Percentiles rank a stretch among this genome's conserved stretches.
Conservation (phyloP, 92 coral and sea anemone species). For the Plumapathes pennacea region DNA sequence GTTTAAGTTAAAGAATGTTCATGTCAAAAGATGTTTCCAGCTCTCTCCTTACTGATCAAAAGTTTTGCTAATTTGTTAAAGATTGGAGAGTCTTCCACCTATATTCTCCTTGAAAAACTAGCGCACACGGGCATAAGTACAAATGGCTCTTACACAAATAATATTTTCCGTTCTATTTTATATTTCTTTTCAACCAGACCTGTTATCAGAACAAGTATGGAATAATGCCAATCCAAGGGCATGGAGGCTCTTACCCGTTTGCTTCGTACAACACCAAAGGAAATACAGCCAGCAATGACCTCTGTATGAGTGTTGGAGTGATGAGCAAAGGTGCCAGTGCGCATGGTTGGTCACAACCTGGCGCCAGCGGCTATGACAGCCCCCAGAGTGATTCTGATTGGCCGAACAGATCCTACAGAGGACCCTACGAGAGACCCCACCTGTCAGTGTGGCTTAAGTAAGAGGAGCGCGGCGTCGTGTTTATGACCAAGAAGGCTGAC, state of each 20-base stretch:
- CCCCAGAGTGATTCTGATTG: slow-evolving; percentile 57
- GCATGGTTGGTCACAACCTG: slow-evolving; percentile 72
- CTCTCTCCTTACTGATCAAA: too few species aligned
- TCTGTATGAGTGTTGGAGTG: slow-evolving; percentile 83
- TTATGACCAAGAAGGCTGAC: too few species aligned
- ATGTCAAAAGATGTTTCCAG: too few species aligned
- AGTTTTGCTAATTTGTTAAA: too few species aligned
- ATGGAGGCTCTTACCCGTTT: slow-evolving; percentile 77
- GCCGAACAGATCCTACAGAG: slow-evolving; percentile 51
- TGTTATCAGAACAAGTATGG: slow-evolving; percentile 83
- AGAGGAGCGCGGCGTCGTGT: too few species aligned
- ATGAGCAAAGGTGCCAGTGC: slow-evolving; percentile 51
- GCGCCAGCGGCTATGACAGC: slow-evolving; percentile 64
- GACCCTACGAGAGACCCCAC: slow-evolving; percentile 40
- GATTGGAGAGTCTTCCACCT: not conserved
- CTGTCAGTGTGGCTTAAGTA: slow-evolving; percentile 64
- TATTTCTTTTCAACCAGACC: slow-evolving; percentile 8
- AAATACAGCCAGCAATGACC: slow-evolving; percentile 45
- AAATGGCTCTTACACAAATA: not conserved
- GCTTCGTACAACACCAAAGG: slow-evolving; percentile 57
- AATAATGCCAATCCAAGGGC: slow-evolving; percentile 41
- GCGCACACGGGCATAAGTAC: not conserved
- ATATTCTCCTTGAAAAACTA: not conserved
- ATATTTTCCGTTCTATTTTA: not conserved
- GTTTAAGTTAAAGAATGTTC: too few species aligned